Evolutionary conservation across 1,140 invertebrate genomes (phyloP), one percentile per base, ranked within the genome.

Genomic region (Elysia chlorotica): DNA sequence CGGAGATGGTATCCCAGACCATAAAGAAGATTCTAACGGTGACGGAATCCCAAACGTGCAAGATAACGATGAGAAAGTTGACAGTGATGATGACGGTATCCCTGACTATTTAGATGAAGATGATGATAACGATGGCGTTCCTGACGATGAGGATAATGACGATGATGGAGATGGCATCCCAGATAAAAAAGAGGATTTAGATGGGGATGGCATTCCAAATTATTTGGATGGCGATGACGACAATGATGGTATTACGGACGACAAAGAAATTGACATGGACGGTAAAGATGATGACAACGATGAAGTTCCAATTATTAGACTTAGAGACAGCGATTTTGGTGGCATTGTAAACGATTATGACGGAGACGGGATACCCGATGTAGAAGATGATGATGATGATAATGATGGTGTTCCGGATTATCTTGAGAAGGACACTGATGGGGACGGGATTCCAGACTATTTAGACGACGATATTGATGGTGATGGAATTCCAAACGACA

Each of bases 21-120:
- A 69, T n/a, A 48, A 48, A 48, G 41, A 62, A 62, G 4, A 62
- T 62, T n/a, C 5, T 62, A 31, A 62, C 31, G 31, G 31, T 62
- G 5, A 30, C 41, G 41, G 41, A 14, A 48, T 48, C 41, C 41
- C 41, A 48, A n/a, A 48, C 41, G 21, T 48, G 41, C 10, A 14
- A n/a, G 41, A 62, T 62, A 28, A 62, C 59, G 10, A 0, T 62
- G 36, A 65, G 14, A 23, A 65, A 31, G 36, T 2, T 28, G 33
- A 65, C 21, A n/a, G 28, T 2, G 79, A 80, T 71, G 76, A 78
- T 38, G 79, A 83, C 65, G 80, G 80, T 21, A 79, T 83, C 35
- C 80, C 80, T 10, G 79, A 83, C 61, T 61, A 81, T 62, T 56
- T 82, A 38, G 83, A 86, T 63, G 77, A 86, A 66, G 84, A 87